Evolutionary conservation across 2,888 invertebrate species (phyloP), one percentile per base, ranked within the genome.

Genomic region (Acrocera orbiculus): DNA sequence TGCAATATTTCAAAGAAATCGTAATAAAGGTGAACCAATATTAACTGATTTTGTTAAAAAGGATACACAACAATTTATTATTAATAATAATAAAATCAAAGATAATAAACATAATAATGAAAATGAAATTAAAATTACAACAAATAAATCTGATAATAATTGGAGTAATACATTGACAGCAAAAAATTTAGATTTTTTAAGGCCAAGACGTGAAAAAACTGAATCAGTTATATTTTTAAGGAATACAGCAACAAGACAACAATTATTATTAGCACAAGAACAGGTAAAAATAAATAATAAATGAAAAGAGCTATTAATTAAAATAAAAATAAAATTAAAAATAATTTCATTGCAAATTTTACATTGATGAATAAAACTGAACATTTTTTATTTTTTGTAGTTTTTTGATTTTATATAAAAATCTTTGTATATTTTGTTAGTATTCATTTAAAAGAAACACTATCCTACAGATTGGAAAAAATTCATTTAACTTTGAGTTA

Each of bases 161-260:
- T 52, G 56, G 57, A 45, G 48, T 35, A 54, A 42, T 46, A 63
- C 45, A 58, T 48, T 49, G 51, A 54, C 39, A 44, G 51, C 40
- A 43, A 47, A 35, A 42, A 58, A 50, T 49, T 56, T 48, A 46
- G 59, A 61, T 50, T 62, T 70, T 43, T 54, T 74, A 46, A 68
- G 70, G 50, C 81, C 80, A 32, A 69, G 85, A 50, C 69, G 85
- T 49, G 85, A 86, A 69, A 83, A 83, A 66, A 86, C 85, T 52
- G 85, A 86, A 64, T 83, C 82, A 40, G 81, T 82, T 59, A 82
- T 85, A 54, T 75, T 81, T 48, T 70, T 80, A 53, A 69, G 77
- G 49, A 73, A 67, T 56, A 63, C 66, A 30, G 64, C 65, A 39
- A 61, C 62, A 38, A 56, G 67, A 34, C 63, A 62, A 44, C 64